These are phyloP conservation scores for Drosophila crucigera DNA, from an alignment of 2,888 invertebrate species.

Conservation along the genomic window DNA sequence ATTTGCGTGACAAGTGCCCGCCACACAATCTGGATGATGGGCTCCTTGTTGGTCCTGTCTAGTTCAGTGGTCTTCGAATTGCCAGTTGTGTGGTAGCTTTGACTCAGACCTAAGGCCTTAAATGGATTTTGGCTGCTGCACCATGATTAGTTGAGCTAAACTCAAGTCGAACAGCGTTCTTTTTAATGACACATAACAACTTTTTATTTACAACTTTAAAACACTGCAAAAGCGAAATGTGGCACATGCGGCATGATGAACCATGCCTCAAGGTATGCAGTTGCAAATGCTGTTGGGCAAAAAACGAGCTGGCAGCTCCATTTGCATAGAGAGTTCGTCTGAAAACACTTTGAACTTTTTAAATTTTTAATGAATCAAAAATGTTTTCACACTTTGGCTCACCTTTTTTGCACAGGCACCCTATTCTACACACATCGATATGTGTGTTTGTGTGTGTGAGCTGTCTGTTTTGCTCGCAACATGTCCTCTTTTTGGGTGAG, in stretches of 20 bases:
- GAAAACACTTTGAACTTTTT: slow-evolving; percentile 85
- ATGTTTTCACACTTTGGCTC: slow-evolving; percentile 79
- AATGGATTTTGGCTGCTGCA: slow-evolving; percentile 16
- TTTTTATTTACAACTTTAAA: slow-evolving; percentile 22
- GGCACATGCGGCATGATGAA: slow-evolving; percentile 19
- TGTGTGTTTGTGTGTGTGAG: slow-evolving; percentile 21
- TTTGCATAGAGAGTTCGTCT: slow-evolving; percentile 59
- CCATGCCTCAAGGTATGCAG: slow-evolving; percentile 37
- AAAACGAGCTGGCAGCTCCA: slow-evolving; percentile 29
- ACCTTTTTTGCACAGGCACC: slow-evolving; percentile 55
- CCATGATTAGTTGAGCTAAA: slow-evolving; percentile 10
- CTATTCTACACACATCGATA: slow-evolving; percentile 33
- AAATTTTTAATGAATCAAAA: slow-evolving; percentile 85
- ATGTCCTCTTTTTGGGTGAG: slow-evolving; percentile 50
- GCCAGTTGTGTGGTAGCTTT: slow-evolving; percentile 51
- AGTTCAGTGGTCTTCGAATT: slow-evolving; percentile 35
- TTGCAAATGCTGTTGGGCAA: slow-evolving; percentile 19
- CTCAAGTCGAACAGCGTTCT: neutral
- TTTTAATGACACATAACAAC: slow-evolving; percentile 7
- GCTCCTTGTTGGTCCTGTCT: slow-evolving; percentile 17
- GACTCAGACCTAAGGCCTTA: slow-evolving; percentile 16
- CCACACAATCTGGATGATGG: slow-evolving; percentile 12
- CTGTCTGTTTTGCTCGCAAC: slow-evolving; percentile 46
- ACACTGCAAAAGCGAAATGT: slow-evolving; percentile 14
- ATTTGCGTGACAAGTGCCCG: slow-evolving; percentile 75